Base-by-base conservation (phyloP, 1,140 invertebrate species). In the Neodiprion fabricii region DNA sequence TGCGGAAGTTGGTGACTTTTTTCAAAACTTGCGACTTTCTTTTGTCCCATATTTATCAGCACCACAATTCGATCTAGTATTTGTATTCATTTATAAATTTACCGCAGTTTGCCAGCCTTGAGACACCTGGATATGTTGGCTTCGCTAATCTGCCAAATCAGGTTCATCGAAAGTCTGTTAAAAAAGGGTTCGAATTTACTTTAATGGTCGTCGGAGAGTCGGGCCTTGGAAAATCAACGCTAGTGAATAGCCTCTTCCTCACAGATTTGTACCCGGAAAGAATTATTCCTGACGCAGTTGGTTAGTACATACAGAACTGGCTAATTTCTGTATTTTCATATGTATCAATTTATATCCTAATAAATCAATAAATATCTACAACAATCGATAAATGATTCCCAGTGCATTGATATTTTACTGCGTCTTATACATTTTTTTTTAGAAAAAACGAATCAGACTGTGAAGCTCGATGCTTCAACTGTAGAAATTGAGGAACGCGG, bases 161-260 rank as follows among this genome's bases (percentile, higher is more conserved):
- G 89, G 96, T 99, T 5, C 95, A 96, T 87, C 91, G 98, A 72
- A 98, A 98, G 87, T 97, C 97, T 12, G 97, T 99, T 14, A 99
- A 99, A 86, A 96, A 97, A 86, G 98, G 98, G 21, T 99, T 99
- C 87, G 97, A 99, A 86, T 99, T 99, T 86, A 99, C 97, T 1
- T 87, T 99, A 0, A 99, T 99, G 98, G 97, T 99, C 67, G 97
- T 98, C 40, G 98, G 98, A 48, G 97, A 99, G 87, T 97, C 96
- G 80, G 98, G 98, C 1, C 88, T 99, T 40, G 98, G 98, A 23
- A 99, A 99, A 89, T 99, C 97, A 0, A 99, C 98, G 8, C 91
- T 99, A 74, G 97, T 99, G 61, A 99, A 99, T 85, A 98, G 97
- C 73, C 89, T 99, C n/a, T 99, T 99, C 86, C 89, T 99, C 11